Conservation (phyloP, 2,113 vertebrate species). For the Dolichallabes microphthalmus region DNA sequence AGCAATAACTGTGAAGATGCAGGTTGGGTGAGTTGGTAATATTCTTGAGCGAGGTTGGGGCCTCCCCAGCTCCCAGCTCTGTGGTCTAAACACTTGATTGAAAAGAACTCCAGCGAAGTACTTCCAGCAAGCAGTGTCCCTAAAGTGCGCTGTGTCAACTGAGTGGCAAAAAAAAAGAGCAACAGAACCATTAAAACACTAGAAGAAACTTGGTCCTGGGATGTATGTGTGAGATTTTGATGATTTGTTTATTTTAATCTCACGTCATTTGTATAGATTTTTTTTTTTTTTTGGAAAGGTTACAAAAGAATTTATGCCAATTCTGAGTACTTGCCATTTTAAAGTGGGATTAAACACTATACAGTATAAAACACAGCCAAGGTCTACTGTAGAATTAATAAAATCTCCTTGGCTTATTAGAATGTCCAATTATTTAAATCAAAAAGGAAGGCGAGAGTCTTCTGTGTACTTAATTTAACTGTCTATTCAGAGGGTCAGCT, state of each 20-base stretch:
- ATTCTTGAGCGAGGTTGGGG: conserved; percentile 30
- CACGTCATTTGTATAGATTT: neutral
- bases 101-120: conserved; percentile 38
- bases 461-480: conserved; percentile 50
- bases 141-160: conserved; percentile 6
- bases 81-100: conserved; percentile 28
- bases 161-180: conserved; percentile 15
- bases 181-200: neutral
- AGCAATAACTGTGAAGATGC: conserved; percentile 44
- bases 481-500: conserved; percentile 61
- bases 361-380: conserved; percentile 24
- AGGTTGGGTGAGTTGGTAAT: conserved; percentile 29
- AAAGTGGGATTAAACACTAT: conserved; percentile 25
- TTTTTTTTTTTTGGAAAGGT: conserved; percentile 2
- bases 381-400: conserved; percentile 40
- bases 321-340: conserved; percentile 23
- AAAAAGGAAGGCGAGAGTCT: conserved; percentile 42
- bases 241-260: neutral
- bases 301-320: neutral
- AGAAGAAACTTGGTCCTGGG: neutral
- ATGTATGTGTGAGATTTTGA: neutral
- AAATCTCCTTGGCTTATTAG: conserved; percentile 51
- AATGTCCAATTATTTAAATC: conserved; percentile 54
- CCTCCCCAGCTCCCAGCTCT: conserved; percentile 32
- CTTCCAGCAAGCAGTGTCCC: neutral